Evolutionary conservation across 2,888 invertebrate species (phyloP).

Genomic region (Piscicola geometra): DNA sequence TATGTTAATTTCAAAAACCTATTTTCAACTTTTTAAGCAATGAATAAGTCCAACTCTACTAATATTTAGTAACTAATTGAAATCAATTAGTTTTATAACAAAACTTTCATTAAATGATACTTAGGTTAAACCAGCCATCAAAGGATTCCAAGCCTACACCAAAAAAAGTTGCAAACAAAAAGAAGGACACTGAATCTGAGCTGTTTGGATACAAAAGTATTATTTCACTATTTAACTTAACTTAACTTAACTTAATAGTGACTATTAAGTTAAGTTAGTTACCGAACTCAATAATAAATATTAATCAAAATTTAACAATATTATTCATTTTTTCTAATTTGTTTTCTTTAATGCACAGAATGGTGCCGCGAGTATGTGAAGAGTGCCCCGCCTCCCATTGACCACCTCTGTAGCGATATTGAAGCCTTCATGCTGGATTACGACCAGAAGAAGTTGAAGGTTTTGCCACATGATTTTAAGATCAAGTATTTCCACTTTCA

Average conservation of each 20-base stretch:
- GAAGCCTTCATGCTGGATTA: not conserved
- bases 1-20: no score
- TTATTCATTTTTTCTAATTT: not conserved
- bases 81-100: no score
- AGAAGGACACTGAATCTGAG: not conserved
- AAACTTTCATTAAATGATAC: no score
- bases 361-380: not conserved
- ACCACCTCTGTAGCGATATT: not conserved
- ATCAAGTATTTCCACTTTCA: no score
- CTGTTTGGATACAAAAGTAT: conserved; percentile 8
- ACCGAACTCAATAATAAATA: no score
- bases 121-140: no score
- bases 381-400: not conserved
- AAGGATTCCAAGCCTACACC: not conserved
- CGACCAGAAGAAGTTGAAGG: not conserved
- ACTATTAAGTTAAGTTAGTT: no score
- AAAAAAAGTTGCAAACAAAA: not conserved
- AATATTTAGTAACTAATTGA: no score
- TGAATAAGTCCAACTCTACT: no score
- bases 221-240: not conserved
- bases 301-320: not conserved
- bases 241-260: no score
- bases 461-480: not conserved
- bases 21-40: no score
- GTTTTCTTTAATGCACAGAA: not conserved